These are phyloP conservation scores for Sminthurides bifidus DNA, from an alignment of 1,140 invertebrate genomes.

Conservation along the genomic window DNA sequence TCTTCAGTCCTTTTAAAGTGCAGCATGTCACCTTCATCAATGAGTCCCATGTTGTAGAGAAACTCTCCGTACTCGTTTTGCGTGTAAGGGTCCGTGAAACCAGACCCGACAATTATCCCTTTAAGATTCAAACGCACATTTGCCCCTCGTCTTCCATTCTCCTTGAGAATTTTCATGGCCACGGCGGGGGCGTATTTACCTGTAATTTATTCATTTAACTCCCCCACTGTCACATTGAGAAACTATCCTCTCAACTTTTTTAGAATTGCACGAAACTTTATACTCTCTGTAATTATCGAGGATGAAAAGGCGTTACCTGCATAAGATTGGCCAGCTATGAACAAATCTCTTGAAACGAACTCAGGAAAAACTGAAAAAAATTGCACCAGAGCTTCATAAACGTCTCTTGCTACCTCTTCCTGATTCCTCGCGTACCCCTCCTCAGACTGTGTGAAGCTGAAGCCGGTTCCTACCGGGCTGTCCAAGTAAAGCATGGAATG, in stretches of 20 bases:
- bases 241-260: background rate
- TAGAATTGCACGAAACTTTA: background rate
- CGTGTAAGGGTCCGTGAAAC: constrained; percentile 40
- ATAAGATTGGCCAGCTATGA: constrained; percentile 38
- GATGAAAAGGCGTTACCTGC: constrained; percentile 30
- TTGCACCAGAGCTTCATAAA: constrained; percentile 39
- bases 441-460: constrained; percentile 26
- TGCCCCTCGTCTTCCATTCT: constrained; percentile 38
- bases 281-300: background rate
- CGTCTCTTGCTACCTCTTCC: constrained; percentile 38
- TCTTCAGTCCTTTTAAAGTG: constrained; percentile 36
- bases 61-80: constrained; percentile 42
- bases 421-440: constrained; percentile 37
- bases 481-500: constrained; percentile 42
- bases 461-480: constrained; percentile 41
- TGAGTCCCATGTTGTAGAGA: constrained; percentile 41
- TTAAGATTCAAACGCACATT: constrained; percentile 20
- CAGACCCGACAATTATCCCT: constrained; percentile 45
- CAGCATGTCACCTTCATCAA: constrained; percentile 37
- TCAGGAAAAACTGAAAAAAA: constrained; percentile 39
- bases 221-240: background rate
- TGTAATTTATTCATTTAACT: constrained; percentile 28
- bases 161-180: constrained; percentile 58
- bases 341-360: constrained; percentile 36
- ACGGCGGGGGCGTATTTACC: constrained; percentile 44